Evolutionary conservation across 2,888 invertebrate species (phyloP).

Genomic region (Aphrophora alni): DNA sequence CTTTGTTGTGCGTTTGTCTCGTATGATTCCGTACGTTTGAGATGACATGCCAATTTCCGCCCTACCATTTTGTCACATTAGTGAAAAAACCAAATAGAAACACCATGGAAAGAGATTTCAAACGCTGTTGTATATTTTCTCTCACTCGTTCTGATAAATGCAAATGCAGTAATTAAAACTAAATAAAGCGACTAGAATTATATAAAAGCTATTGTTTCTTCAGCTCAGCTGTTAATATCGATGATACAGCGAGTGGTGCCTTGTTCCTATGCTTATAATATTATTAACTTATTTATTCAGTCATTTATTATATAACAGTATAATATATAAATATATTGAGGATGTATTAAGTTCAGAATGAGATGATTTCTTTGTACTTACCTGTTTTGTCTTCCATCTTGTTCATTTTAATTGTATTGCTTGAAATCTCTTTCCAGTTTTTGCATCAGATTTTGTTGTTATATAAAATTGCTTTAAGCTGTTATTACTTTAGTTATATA

Average conservation of each 20-base stretch:
- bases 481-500: conserved; percentile 2
- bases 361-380: neutral
- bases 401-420: neutral
- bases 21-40: conserved; percentile 50
- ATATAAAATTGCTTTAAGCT: conserved; percentile 5
- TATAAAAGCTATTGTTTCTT: neutral
- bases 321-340: neutral
- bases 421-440: conserved; percentile 6
- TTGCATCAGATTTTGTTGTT: neutral
- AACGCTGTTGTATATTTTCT: neutral
- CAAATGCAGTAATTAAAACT: neutral
- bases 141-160: neutral
- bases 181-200: neutral
- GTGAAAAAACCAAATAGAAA: conserved; percentile 9
- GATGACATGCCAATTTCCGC: neutral
- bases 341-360: neutral
- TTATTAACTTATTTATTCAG: neutral
- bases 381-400: neutral
- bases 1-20: conserved; percentile 60
- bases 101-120: conserved; percentile 3
- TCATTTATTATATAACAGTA: neutral
- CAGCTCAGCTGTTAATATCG: neutral
- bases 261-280: neutral
- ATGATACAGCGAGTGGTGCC: neutral
- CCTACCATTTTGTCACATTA: neutral